Base-by-base conservation (phyloP, 2,888 invertebrate genomes). In the Hirtodrosophila cameraria region DNA sequence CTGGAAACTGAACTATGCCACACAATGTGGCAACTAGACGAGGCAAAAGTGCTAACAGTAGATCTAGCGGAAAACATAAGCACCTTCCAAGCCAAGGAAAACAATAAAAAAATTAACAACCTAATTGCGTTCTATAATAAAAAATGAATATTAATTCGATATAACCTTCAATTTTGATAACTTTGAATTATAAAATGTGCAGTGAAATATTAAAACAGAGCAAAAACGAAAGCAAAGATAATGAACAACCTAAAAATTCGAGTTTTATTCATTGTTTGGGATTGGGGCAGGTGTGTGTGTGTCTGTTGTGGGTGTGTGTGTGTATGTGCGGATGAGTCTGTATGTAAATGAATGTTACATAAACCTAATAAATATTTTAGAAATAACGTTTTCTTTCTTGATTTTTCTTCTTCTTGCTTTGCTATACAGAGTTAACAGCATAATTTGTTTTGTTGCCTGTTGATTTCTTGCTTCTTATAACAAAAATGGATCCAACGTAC, bases 401-500 rank as follows among this genome's bases (percentile, higher is more conserved):
- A 20, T 20, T 5, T 20, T 20, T 20, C 18, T 2, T 20, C 2
- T 20, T 53, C 49, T 53, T 53, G n/a, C n/a, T 59, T 50, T 46
- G 50, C 78, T 78, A 68, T 59, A 58, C 55, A 77, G 31, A 52
- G 23, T 46, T 31, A 39, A 45, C 54, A 55, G 60, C 61, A 57
- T 52, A 41, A n/a, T n/a, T 41, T 30, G 33, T 53, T 23, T 49
- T 64, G 55, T 68, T 62, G 59, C 43, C 49, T 59, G 39, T 55
- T 49, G 48, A 50, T 54, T 58, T 48, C 65, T 41, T 53, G 48
- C 31, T 53, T 53, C 67, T 81, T 88, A 88, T 77, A 86, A 86
- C 84, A 86, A 78, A 88, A 83, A 89, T 75, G 80, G 80, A 75
- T 89, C 89, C 82, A 89, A 90, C 89, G 89, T 90, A 90, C 90